Base-by-base conservation (phyloP, 1,140 invertebrate genomes). In the Solenopsis fugax region DNA sequence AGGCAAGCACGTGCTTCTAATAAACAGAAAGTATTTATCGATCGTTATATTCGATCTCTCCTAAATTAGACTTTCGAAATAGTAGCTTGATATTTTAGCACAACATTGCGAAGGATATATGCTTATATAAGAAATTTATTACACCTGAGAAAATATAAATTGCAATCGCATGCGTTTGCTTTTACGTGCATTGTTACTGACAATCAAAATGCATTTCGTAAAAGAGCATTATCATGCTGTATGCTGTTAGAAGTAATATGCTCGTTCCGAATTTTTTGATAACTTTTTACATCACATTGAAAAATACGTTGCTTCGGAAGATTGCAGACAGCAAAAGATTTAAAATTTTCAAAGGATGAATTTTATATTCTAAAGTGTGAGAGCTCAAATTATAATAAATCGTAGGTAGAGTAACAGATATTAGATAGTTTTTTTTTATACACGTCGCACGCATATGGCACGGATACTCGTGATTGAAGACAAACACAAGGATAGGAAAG, bases 41-140 rank as follows among this genome's bases (percentile, higher is more conserved):
- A n/a, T n/a, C 29, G 62, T 13, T 41, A 41, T 4, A 29, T 29
- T 65, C 18, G 18, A 65, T 37, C n/a, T 21, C n/a, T 65, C 1
- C 9, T 45, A 45, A 21, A 67, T 67, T 41, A 67, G n/a, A 67
- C 37, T 67, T 45, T 67, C n/a, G 37, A 67, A 45, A 67, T 67
- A 9, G n/a, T 45, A 67, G n/a, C n/a, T 21, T 21, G 37, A 67
- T 41, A 67, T 2, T 29, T 65, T 7, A 37, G 34, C 12, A 5
- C 9, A 21, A 45, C 1, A 41, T 67, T 21, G 37, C 37, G 37
- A 45, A 41, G 64, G 37, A 45, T 45, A 9, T 34, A 13, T 13
- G 4, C 10, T 67, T 45, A 67, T 21, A 45, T 45, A 67, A 67
- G n/a, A 12, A 67, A 4, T 67, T 67, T 45, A 67, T 37, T 67